phyloP scores from a whole-genome alignment of 1,140 invertebrate species.

The Neotoxoptera formosana region DNA sequence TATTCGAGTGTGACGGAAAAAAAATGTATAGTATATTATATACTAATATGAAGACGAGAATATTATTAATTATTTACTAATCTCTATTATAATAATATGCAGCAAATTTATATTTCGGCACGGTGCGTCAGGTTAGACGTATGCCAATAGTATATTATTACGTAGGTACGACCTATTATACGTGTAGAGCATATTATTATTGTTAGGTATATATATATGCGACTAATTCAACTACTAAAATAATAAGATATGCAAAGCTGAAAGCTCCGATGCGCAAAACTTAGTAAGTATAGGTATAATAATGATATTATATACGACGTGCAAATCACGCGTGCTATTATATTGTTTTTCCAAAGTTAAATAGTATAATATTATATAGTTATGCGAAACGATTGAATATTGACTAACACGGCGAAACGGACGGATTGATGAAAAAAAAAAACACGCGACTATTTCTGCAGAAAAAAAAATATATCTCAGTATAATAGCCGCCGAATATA shows the following conservation, averaged over 20 bases:
- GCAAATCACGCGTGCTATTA: not conserved
- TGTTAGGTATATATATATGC: not conserved
- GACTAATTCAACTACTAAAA: no score
- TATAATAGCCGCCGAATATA: no score
- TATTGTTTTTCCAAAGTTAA: not conserved
- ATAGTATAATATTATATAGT: no score
- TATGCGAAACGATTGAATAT: not conserved
- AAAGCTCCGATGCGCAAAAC: not conserved
- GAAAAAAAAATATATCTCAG: not conserved
- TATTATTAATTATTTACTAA: not conserved
- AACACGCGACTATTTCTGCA: not conserved
- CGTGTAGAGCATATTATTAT: not conserved
- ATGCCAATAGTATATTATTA: not conserved
- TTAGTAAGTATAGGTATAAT: not conserved
- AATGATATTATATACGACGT: not conserved
- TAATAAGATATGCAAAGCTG: not conserved
- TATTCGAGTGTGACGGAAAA: not conserved
- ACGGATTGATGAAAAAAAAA: not conserved
- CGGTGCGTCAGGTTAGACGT: not conserved
- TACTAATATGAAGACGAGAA: not conserved
- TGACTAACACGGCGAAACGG: not conserved
- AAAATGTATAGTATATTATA: not conserved
- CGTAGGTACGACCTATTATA: not conserved
- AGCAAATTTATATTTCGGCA: not conserved
- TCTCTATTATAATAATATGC: not conserved